These are phyloP conservation scores for Tenrec ecaudatus DNA, from an alignment of 2,113 vertebrate species.

Conservation along the genomic window DNA sequence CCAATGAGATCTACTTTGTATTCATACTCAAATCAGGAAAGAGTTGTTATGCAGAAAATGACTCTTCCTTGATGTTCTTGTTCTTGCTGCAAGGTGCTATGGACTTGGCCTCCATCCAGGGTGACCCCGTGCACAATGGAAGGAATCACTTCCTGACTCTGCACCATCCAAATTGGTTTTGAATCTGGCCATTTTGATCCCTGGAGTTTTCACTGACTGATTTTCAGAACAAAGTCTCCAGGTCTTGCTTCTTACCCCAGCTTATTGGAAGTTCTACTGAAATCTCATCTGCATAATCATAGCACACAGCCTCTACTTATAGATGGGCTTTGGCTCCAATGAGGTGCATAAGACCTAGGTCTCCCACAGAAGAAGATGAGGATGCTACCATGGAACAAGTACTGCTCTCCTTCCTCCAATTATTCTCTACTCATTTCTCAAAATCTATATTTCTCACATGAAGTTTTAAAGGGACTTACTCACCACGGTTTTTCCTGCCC, in stretches of 20 bases:
- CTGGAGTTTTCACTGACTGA: not conserved
- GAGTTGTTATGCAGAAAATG: not conserved
- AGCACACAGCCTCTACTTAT: not conserved
- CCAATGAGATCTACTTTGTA: conserved; percentile 15
- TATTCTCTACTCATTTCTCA: not conserved
- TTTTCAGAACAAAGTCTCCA: not conserved
- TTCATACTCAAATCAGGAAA: conserved; percentile 34
- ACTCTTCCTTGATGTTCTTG: not conserved
- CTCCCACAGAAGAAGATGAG: not conserved
- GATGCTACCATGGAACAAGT: not conserved
- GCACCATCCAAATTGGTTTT: not conserved
- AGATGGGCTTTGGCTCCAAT: not conserved
- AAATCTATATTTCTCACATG: not conserved
- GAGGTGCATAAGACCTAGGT: not conserved
- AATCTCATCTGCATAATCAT: not conserved
- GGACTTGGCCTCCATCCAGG: not conserved
- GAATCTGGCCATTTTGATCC: not conserved
- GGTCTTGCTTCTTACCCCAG: not conserved
- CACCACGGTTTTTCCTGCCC: not conserved
- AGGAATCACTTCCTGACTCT: not conserved
- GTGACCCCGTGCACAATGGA: not conserved
- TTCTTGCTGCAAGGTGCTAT: not conserved
- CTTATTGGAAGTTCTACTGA: not conserved
- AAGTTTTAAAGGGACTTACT: conserved; percentile 1
- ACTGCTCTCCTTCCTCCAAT: conserved; percentile 1